These are phyloP conservation scores for Condylura cristata DNA, from an alignment of 2,113 vertebrate species.

Conservation along the genomic window DNA sequence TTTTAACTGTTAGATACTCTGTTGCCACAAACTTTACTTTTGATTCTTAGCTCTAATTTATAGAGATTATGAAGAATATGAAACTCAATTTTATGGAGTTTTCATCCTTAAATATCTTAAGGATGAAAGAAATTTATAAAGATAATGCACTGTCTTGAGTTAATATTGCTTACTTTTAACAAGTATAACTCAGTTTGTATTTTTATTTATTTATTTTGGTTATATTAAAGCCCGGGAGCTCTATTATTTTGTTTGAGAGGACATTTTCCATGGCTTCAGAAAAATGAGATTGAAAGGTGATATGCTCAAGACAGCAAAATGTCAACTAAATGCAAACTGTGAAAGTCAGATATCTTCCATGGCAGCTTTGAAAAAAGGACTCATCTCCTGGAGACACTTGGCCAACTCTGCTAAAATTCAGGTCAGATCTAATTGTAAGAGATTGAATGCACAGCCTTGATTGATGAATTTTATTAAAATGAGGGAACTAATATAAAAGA, in stretches of 20 bases:
- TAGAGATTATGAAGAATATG: background rate
- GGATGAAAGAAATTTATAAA: background rate
- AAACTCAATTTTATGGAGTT: background rate
- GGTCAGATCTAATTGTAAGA: background rate
- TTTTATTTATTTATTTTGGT: background rate
- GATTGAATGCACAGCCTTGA: background rate
- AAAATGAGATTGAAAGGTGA: background rate
- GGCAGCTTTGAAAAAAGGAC: background rate
- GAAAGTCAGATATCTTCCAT: background rate
- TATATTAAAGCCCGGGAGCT: no score
- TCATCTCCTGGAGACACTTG: background rate
- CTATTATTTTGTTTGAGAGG: background rate
- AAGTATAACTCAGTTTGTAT: background rate
- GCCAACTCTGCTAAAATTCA: background rate
- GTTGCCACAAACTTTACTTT: background rate
- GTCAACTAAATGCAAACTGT: background rate
- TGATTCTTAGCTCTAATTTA: background rate
- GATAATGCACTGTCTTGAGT: background rate
- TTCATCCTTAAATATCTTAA: background rate
- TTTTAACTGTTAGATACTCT: background rate
- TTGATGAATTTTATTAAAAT: background rate
- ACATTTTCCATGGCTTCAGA: background rate
- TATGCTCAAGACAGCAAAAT: background rate
- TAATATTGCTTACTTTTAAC: background rate
- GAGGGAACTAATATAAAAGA: background rate